Conservation (phyloP, 1,140 invertebrate genomes). For the Drosophila seguyi region DNA sequence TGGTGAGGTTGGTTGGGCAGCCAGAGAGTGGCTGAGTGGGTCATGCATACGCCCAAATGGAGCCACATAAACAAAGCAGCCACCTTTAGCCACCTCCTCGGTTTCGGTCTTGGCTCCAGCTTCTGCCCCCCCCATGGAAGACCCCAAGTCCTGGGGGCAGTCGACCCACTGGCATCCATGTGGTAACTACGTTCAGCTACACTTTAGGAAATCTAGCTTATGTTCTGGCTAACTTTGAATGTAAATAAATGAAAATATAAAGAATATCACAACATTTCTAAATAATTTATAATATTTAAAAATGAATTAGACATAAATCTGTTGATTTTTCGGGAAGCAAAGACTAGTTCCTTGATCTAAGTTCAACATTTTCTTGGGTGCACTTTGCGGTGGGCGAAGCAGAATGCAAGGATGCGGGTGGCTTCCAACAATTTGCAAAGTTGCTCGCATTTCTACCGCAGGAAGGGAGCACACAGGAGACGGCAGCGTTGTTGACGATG, state of each 20-base stretch:
- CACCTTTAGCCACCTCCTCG: constrained; percentile 12
- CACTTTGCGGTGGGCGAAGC: constrained; percentile 36
- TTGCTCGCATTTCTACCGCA: constrained; percentile 58
- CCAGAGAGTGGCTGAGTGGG: constrained; percentile 30
- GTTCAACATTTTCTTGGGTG: constrained; percentile 26
- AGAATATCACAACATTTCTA: neutral
- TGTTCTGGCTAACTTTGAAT: neutral
- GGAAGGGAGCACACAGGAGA: neutral
- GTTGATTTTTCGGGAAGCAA: rapidly evolving
- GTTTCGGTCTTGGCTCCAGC: constrained; percentile 29
- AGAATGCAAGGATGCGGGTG: constrained; percentile 26
- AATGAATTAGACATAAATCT: neutral
- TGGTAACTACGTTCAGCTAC: constrained; percentile 16
- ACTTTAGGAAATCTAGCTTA: neutral
- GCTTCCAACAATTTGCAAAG: constrained; percentile 74
- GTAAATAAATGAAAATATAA: neutral
- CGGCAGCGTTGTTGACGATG: constrained; percentile 4
- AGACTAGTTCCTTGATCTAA: neutral
- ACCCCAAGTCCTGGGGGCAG: constrained; percentile 45
- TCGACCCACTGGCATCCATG: constrained; percentile 47
- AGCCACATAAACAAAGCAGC: constrained; percentile 78
- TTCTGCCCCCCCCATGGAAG: constrained; percentile 37
- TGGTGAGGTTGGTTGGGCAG: constrained; percentile 9
- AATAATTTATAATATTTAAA: too few species aligned
- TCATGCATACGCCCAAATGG: constrained; percentile 64